Evolutionary conservation across 2,797 vertebrate species (phyloP), one percentile per base, ranked within the genome.

Genomic region (Sebastiscus albofasciatus): DNA sequence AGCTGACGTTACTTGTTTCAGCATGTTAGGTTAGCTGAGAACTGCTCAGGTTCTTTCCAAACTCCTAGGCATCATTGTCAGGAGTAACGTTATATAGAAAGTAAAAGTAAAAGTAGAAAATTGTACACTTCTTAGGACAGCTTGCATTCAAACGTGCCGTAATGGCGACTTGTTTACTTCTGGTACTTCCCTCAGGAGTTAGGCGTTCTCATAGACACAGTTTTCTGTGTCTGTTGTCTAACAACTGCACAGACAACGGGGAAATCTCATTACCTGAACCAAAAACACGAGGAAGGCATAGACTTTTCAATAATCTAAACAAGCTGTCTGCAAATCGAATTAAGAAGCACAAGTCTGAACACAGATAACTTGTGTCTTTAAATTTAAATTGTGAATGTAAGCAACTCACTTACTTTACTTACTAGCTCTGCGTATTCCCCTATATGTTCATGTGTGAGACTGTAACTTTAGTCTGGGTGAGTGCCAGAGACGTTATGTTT

Each of bases 401-500:
- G 20, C 5, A 3, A 27, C 60, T 70, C 14, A n/a, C n/a, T 36
- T 18, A 18, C 27, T 29, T 18, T 26, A 6, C 20, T 46, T n/a
- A 6, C 22, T 46, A 14, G 26, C 9, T 59, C 33, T 49, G 67
- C 11, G 11, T 3, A 10, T 4, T 14, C 36, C 11, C 34, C 12
- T 11, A 5, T 29, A 24, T 27, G 49, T 74, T 59, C 11, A 69
- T 13, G 33, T 74, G 52, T 31, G 27, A 34, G 61, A 54, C 26
- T 58, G 18, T 10, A 56, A 65, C 49, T 52, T 39, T 31, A 42
- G 46, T 75, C 80, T 81, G 61, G 74, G 61, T 8, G 56, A 62
- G 69, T 75, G 59, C 58, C 74, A 12, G n/a, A 66, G 49, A 74
- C 62, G 60, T 52, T 24, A 46, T 34, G 54, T 82, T 88, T 79